A percentile compares a stretch with the other conserved stretches of the same genome.
Evolutionary conservation across 2,797 vertebrate genomes (phyloP).

Genomic region (Microctenopoma lineatum): DNA sequence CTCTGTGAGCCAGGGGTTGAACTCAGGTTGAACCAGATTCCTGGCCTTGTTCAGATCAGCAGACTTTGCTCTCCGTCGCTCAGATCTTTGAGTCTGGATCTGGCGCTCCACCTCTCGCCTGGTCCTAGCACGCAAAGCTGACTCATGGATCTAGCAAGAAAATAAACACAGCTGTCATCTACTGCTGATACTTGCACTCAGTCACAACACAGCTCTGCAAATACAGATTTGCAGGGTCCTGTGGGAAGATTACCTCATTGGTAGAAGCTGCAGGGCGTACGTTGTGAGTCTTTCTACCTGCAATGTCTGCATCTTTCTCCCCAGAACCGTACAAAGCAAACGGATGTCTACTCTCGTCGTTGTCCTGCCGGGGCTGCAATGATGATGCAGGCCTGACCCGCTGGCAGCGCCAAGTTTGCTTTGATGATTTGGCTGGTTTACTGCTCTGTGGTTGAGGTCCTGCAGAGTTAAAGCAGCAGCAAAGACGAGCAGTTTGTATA

Average conservation of each 20-base stretch:
- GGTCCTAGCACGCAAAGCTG: slow-evolving; percentile 92
- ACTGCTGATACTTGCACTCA: neutral
- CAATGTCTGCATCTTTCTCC: slow-evolving; percentile 88
- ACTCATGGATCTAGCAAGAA: slow-evolving; percentile 89
- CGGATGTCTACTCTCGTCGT: slow-evolving; percentile 87
- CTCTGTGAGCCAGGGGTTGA: slow-evolving; percentile 95
- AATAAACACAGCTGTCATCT: neutral
- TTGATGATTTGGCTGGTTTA: slow-evolving; percentile 79
- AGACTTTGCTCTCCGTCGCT: slow-evolving; percentile 84
- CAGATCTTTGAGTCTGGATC: slow-evolving; percentile 75
- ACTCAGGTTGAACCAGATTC: slow-evolving; percentile 79
- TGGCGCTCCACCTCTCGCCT: slow-evolving; percentile 90
- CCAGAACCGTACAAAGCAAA: slow-evolving; percentile 94
- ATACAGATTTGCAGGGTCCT: neutral
- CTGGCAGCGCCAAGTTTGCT: slow-evolving; percentile 49
- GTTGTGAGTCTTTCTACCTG: slow-evolving; percentile 92
- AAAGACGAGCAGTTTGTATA: slow-evolving; percentile 5
- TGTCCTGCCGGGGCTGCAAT: slow-evolving; percentile 68
- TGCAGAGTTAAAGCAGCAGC: neutral
- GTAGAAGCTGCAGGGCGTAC: slow-evolving; percentile 88
- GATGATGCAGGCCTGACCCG: slow-evolving; percentile 64
- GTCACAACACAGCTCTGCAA: neutral
- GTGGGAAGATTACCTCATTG: slow-evolving; percentile 82
- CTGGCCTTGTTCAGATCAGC: slow-evolving; percentile 80
- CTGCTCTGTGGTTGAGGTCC: slow-evolving; percentile 29